These are phyloP conservation scores for Catostomus latipinnis DNA, from an alignment of 2,797 vertebrate genomes.

Conservation along the genomic window DNA sequence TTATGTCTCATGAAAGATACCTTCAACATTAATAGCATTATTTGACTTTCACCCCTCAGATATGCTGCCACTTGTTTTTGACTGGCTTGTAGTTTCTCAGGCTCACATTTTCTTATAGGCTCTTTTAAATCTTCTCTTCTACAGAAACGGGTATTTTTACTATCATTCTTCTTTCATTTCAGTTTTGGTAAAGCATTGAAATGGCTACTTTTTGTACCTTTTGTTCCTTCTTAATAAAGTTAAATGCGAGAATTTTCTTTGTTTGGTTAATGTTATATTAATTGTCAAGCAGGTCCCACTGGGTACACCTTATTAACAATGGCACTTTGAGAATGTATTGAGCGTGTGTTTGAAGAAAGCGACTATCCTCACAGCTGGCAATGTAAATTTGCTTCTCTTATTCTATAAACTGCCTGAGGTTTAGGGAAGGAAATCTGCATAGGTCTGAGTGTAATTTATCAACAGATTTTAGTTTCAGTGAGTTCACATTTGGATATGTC, in stretches of 20 bases:
- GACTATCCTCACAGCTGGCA: background rate
- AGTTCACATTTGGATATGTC: background rate
- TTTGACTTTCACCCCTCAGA: background rate
- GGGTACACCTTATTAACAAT: constrained; percentile 7
- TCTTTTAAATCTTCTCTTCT: background rate
- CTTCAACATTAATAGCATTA: background rate
- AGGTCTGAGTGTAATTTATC: background rate
- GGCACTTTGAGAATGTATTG: constrained; percentile 33
- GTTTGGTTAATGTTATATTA: constrained; percentile 31
- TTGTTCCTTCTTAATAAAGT: constrained; percentile 18
- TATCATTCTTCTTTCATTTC: background rate
- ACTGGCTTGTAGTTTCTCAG: background rate
- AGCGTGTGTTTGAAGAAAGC: constrained; percentile 30
- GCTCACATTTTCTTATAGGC: background rate
- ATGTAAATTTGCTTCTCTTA: constrained; percentile 15
- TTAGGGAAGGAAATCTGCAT: background rate
- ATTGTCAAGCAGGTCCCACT: background rate
- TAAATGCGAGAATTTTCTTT: background rate
- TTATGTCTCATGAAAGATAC: background rate
- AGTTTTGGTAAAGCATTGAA: background rate
- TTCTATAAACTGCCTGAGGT: background rate
- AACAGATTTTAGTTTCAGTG: background rate
- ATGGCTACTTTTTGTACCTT: background rate
- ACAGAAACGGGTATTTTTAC: background rate
- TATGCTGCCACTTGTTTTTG: background rate